Evolutionary conservation across 2,113 vertebrate genomes (phyloP), one percentile per base, ranked within the genome.

Genomic region (Illadopsis cleaveri): DNA sequence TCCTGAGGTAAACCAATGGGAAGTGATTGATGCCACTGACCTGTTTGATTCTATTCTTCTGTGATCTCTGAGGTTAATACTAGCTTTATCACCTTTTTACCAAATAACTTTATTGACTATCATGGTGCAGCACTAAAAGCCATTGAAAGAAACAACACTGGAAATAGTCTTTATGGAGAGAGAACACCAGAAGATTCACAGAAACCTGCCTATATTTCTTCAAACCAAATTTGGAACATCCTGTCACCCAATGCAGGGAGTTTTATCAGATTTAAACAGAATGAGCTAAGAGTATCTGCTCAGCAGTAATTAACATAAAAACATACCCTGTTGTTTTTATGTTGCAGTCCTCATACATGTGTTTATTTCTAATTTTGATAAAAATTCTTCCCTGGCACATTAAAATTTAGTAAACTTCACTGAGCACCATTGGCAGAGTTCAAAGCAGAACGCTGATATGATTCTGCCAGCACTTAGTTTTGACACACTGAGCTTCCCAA

Each of bases 11-110:
- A 96, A 69, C 82, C 54, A 25, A 20, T 73, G 82, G 42, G 58
- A 90, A 93, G 22, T 53, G 79, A 94, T 78, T 48, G 75, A 31
- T 71, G 60, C 56, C 24, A 84, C 56, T 95, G 71, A 50, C 53
- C 61, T 72, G 38, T 75, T 64, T 84, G 27, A 95, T 38, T 94
- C 47, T 73, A 28, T 77, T 93, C 40, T 68, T 85, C 51, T 45
- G 20, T 62, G 56, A 21, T 82, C 31, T 64, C 70, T 75, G 54
- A 90, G 50, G 73, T 69, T 78, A 93, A 94, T 54, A 79, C 31
- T 60, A 64, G 20, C 82, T 75, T 82, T 96, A 69, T 92, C 90
- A 42, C 21, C 93, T 94, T 91, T 96, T 91, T 91, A 37, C 66
- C 31, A 8, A 56, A 80, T 93, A 91, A 88, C 77, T 90, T 72